These are phyloP conservation scores for Drosophila conformis DNA, from an alignment of 2,888 invertebrate species.

Conservation along the genomic window DNA sequence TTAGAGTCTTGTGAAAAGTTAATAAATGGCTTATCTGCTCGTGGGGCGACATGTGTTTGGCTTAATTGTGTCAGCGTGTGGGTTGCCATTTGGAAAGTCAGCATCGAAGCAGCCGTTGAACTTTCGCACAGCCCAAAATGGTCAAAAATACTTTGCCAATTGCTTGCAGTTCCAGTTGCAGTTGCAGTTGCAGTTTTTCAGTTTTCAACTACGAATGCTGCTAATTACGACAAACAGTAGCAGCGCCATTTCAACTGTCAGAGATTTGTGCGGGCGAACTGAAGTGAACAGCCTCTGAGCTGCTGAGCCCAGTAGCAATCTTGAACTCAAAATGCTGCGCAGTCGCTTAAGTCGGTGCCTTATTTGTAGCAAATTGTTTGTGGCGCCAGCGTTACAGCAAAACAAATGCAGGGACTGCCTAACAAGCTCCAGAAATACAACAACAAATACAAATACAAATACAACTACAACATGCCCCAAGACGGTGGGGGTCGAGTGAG, in stretches of 20 bases:
- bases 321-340: slow-evolving; percentile 6
- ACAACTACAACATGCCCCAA: slow-evolving; percentile 37
- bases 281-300: neutral
- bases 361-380: slow-evolving; percentile 83
- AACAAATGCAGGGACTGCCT: slow-evolving; percentile 34
- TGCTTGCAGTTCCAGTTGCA: slow-evolving; percentile 30
- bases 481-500: slow-evolving; percentile 58
- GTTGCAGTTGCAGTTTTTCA: slow-evolving; percentile 17
- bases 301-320: slow-evolving; percentile 1
- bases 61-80: slow-evolving; percentile 82
- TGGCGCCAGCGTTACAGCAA: slow-evolving; percentile 67
- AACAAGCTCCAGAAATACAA: slow-evolving; percentile 34
- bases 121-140: slow-evolving; percentile 76
- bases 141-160: slow-evolving; percentile 69
- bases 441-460: slow-evolving; percentile 18
- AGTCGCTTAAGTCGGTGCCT: slow-evolving; percentile 81
- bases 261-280: slow-evolving; percentile 72
- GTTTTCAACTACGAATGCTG: slow-evolving; percentile 42
- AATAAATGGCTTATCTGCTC: slow-evolving; percentile 81
- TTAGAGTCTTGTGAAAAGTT: slow-evolving; percentile 79
- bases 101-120: slow-evolving; percentile 51
- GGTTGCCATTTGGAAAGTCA: slow-evolving; percentile 72
- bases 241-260: slow-evolving; percentile 63
- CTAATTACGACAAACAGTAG: slow-evolving; percentile 78
- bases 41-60: slow-evolving; percentile 78